Conservation (phyloP, 2,888 invertebrate species). For the Bellardia pandia region DNA sequence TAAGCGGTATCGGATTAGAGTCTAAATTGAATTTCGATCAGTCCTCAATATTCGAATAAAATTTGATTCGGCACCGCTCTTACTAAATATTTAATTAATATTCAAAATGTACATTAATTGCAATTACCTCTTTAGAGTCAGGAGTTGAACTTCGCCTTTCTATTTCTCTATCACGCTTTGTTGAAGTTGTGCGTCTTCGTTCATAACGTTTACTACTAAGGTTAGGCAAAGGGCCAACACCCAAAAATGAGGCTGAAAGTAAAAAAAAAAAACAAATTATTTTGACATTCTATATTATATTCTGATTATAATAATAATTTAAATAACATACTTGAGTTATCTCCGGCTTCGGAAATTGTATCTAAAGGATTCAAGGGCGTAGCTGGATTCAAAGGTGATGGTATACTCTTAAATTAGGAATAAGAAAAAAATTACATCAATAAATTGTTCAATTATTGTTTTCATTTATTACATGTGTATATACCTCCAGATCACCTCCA, state of each 20-base stretch:
- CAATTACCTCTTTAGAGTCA: slow-evolving; percentile 84
- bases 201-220: slow-evolving; percentile 78
- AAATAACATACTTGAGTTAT: slow-evolving; percentile 73
- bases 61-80: too few relatives aligned
- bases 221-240: slow-evolving; percentile 55
- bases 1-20: too few relatives aligned
- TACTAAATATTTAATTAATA: background rate
- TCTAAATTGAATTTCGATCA: too few relatives aligned
- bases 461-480: background rate
- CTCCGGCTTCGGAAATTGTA: slow-evolving; percentile 75
- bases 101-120: background rate
- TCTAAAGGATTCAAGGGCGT: slow-evolving; percentile 80
- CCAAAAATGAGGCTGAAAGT: slow-evolving; percentile 65
- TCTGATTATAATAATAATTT: background rate
- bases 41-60: too few relatives aligned
- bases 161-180: slow-evolving; percentile 79
- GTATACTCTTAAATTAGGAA: slow-evolving; percentile 79
- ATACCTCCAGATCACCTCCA: slow-evolving; percentile 82
- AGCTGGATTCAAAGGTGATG: slow-evolving; percentile 81
- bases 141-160: slow-evolving; percentile 85
- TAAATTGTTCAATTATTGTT: background rate
- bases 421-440: slow-evolving; percentile 2
- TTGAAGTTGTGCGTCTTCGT: slow-evolving; percentile 83
- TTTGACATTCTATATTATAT: background rate
- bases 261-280: slow-evolving; percentile 3